Evolutionary conservation across 1,140 invertebrate species (phyloP).

Genomic region (Sarcophaga peregrina): DNA sequence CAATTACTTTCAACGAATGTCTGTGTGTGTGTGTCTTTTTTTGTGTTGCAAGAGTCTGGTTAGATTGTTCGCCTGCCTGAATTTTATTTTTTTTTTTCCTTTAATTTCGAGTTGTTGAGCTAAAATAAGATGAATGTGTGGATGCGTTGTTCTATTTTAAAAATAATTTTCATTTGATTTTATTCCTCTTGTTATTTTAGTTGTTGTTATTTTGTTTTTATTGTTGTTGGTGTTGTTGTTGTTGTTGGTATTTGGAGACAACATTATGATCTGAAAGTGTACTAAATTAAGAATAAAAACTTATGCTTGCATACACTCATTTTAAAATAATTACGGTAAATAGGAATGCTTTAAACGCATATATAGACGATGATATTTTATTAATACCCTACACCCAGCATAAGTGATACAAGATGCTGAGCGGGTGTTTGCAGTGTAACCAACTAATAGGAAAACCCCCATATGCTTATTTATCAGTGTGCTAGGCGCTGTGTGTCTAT

Average conservation of each 20-base stretch:
- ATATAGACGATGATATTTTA: neutral
- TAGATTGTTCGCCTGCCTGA: conserved; percentile 14
- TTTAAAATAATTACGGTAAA: too few relatives aligned
- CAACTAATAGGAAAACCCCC: too few relatives aligned
- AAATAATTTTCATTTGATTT: neutral
- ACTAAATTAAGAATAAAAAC: neutral
- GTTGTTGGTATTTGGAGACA: conserved; percentile 27
- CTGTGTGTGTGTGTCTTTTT: too few relatives aligned
- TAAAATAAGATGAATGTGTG: conserved; percentile 34
- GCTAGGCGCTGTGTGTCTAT: too few relatives aligned
- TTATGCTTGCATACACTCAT: too few relatives aligned
- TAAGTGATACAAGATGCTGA: too few relatives aligned
- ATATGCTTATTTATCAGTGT: too few relatives aligned
- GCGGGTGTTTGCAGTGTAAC: too few relatives aligned
- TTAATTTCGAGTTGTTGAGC: neutral
- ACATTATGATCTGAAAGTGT: conserved; percentile 26
- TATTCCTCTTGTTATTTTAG: neutral
- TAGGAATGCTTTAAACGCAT: neutral
- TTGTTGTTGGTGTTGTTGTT: neutral
- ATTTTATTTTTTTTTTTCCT: neutral
- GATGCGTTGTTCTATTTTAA: conserved; percentile 38
- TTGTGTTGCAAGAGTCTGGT: conserved; percentile 24
- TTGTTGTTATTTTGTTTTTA: too few relatives aligned
- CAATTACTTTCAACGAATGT: neutral
- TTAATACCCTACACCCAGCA: too few relatives aligned